Conservation (phyloP, 2,113 vertebrate species). For the Varanus salvator region DNA sequence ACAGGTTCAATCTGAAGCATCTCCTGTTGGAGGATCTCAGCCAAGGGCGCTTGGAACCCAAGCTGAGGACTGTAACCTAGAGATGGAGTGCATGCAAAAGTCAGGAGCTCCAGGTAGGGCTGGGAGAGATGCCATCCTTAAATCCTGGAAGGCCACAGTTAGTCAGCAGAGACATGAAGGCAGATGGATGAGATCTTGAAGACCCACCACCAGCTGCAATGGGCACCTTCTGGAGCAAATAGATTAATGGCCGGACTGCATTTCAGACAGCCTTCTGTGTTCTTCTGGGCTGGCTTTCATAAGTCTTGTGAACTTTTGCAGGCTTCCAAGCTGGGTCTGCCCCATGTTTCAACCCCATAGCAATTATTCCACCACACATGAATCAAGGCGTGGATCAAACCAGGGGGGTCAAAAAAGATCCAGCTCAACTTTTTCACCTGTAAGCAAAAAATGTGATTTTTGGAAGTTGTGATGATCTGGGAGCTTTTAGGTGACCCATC, state of each 20-base stretch:
- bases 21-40: too few relatives aligned
- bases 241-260: neutral
- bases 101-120: neutral
- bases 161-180: neutral
- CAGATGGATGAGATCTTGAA: neutral
- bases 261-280: neutral
- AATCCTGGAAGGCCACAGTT: neutral
- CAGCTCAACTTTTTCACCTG: neutral
- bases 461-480: neutral
- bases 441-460: neutral
- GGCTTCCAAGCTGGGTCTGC: neutral
- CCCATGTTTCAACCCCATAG: neutral
- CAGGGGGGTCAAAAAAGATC: neutral
- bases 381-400: neutral
- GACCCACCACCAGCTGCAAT: neutral
- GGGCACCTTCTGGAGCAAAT: neutral
- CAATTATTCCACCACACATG: neutral
- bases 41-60: neutral
- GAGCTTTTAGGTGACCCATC: neutral
- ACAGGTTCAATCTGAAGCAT: too few relatives aligned
- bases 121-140: neutral
- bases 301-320: too few relatives aligned
- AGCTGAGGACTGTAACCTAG: neutral
- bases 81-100: neutral
- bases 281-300: too few relatives aligned